Evolutionary conservation across 2,797 vertebrate genomes (phyloP), one percentile per base, ranked within the genome.

Genomic region (Poecilia velifera): DNA sequence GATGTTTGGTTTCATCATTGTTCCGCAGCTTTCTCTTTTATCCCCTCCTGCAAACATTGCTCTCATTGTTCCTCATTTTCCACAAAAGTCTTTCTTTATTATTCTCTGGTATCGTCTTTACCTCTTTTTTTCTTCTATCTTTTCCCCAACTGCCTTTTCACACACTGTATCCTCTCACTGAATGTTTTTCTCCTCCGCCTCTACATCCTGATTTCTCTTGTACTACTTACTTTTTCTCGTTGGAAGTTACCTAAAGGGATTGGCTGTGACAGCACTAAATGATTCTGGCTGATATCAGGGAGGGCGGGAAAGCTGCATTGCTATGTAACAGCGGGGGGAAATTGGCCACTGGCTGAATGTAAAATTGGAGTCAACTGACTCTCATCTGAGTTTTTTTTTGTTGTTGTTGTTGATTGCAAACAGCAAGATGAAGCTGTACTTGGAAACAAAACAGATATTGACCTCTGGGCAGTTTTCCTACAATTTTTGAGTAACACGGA

Each of bases 171-270:
- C 86, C 80, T 81, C 83, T 85, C 79, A 8, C 75, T 79, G 71
- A 88, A 76, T 87, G 84, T 89, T 73, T 83, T 88, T 78, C 86
- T 89, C 82, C 74, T 49, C 39, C 83, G 80, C 82, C 74, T 87
- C 82, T 85, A 82, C 84, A 76, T 87, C 87, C 62, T 72, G 18
- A 74, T 79, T 80, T 34, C 68, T 78, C 46, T n/a, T 7, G 16
- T 77, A 81, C 83, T 85, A 90, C 87, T 75, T 43, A 77, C 80
- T 86, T 89, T 89, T 53, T 25, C 85, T 85, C 75, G n/a, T 84
- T 82, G 82, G 84, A 88, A 86, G 85, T 84, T 81, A 41, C 82
- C 90, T 76, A 74, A 82, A 25, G 87, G 87, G 86, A 79, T 76
- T 72, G 74, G 84, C 86, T 79, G 83, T 85, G 86, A 89, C 89